phyloP scores from a whole-genome alignment of 2,113 vertebrate genomes.

The Helogale parvula region DNA sequence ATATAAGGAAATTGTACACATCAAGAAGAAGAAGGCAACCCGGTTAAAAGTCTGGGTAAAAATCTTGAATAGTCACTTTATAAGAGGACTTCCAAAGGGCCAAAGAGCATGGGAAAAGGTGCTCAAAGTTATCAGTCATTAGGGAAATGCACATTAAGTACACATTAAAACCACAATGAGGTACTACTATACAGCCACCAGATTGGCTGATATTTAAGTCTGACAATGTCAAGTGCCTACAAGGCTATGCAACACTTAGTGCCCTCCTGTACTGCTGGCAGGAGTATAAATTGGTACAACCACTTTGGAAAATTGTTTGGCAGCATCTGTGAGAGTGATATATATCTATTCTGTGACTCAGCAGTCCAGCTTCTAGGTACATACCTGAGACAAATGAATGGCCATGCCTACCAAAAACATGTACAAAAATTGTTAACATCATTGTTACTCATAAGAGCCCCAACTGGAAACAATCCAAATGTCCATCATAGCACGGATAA shows the following conservation, averaged over 20 bases:
- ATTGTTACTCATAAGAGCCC: not conserved
- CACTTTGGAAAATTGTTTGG: not conserved
- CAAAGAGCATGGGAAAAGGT: not conserved
- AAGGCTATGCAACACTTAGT: not conserved
- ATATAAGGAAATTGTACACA: not conserved
- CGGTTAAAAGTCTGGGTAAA: not conserved
- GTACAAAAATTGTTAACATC: not conserved
- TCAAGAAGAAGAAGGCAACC: not conserved
- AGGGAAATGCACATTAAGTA: not conserved
- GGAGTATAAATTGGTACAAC: not conserved
- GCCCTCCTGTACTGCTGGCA: not conserved
- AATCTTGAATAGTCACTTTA: not conserved
- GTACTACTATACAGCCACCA: not conserved
- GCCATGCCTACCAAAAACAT: not conserved
- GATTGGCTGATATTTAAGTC: conserved; percentile 2
- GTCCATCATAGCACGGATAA: not conserved
- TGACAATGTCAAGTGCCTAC: not conserved
- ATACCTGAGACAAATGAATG: not conserved
- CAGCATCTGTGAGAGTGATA: not conserved
- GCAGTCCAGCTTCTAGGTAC: not conserved
- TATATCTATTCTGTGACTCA: not conserved
- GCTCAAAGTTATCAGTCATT: not conserved
- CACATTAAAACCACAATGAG: not conserved
- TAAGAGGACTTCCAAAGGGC: not conserved
- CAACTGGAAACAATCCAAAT: not conserved